Base-by-base conservation (phyloP, 2,888 invertebrate genomes). In the Phaedon cochleariae region DNA sequence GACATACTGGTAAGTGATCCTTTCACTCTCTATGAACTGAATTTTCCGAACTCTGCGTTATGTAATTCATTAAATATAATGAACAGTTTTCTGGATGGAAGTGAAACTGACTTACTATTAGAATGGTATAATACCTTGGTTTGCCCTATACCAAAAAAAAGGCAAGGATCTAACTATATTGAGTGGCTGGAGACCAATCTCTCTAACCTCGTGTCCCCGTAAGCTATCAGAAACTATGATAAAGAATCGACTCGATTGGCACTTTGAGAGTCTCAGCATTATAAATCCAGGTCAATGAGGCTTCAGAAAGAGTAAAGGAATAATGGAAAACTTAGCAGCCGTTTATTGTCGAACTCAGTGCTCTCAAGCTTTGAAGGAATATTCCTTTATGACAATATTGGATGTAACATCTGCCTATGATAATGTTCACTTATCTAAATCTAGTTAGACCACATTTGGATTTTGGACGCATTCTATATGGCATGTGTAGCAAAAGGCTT, bases 161-260 rank as follows among this genome's bases (percentile, higher is more conserved):
- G 52, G 52, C 1, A 26, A 26, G n/a, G 51, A 51, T 51, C 21
- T 51, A 10, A 21, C 51, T 1, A 10, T 1, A 10, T 9, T 52
- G 2, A 29, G n/a, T 17, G 52, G 52, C n/a, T 55, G 55, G 55
- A 18, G 41, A 21, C 41, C 55, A 41, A 41, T 55, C 21, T 22
- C 55, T 2, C 20, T 55, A 12, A 55, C 55, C 3, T 55, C 22
- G 0, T 55, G 55, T 5, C 37, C 55, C 7, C 37, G 22, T 20
- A 55, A 55, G 15, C 10, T 55, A 9, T 17, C 41, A 20, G 55
- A n/a, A 26, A 37, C 55, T n/a, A 15, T 22, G 17, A 55, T 55
- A 4, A 55, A 55, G 15, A 55, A 55, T 41, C 7, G 55, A 20
- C 37, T 55, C 17, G 55, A 55, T 7, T 55, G 55, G 22, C 41